Conservation (phyloP, 1,140 invertebrate genomes). For the Streblospio benedicti region DNA sequence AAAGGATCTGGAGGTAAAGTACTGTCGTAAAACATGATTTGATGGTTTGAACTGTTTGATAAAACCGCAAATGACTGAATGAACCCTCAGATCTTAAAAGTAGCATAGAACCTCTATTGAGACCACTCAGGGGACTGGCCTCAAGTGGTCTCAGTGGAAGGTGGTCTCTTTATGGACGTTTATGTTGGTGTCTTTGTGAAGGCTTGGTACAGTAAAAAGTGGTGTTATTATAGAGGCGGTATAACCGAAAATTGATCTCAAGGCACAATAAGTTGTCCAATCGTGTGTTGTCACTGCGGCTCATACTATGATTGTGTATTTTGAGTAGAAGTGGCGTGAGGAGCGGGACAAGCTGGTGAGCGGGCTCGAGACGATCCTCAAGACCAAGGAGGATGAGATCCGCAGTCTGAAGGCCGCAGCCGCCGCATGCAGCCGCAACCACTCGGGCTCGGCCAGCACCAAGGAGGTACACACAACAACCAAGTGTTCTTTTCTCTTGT, state of each 20-base stretch:
- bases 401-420: background rate
- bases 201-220: too few relatives aligned
- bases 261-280: slow-evolving; percentile 6
- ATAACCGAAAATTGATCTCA: background rate
- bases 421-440: too few relatives aligned
- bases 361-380: background rate
- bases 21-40: too few relatives aligned
- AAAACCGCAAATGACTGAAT: too few relatives aligned
- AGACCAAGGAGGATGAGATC: background rate
- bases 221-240: background rate
- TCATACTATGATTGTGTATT: background rate
- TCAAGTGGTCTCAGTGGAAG: too few relatives aligned
- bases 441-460: background rate
- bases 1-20: too few relatives aligned
- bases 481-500: background rate
- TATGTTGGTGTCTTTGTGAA: too few relatives aligned
- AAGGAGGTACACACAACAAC: background rate
- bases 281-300: background rate
- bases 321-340: background rate
- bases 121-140: too few relatives aligned
- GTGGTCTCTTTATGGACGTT: too few relatives aligned
- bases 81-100: too few relatives aligned
- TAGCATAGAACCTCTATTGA: too few relatives aligned
- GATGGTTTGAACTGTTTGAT: too few relatives aligned
- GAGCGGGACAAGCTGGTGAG: slow-evolving; percentile 7